These are phyloP conservation scores for Tubiluchus corallicola DNA, from an alignment of 2,888 invertebrate species.

Conservation along the genomic window DNA sequence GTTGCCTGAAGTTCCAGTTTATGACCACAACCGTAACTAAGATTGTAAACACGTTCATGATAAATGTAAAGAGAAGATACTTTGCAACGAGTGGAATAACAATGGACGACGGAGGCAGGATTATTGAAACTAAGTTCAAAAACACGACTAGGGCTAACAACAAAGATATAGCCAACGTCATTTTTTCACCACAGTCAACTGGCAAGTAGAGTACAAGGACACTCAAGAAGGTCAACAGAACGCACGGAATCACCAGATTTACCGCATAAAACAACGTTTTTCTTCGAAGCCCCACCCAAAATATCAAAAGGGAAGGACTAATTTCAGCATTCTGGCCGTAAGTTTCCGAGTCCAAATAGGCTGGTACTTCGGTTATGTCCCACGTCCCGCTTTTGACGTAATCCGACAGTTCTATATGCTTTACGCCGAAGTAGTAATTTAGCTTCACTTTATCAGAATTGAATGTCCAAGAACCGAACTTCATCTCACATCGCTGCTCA, in stretches of 20 bases:
- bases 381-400: conserved; percentile 29
- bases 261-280: too few species aligned
- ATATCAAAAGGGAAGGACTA: too few species aligned
- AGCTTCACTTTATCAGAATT: too few species aligned
- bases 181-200: conserved; percentile 31
- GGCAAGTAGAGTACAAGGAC: conserved; percentile 30
- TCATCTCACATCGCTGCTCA: too few species aligned
- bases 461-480: too few species aligned
- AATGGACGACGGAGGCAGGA: conserved; percentile 28
- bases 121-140: conserved; percentile 29
- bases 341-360: conserved; percentile 18
- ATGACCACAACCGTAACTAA: conserved; percentile 29
- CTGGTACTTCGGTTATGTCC: conserved; percentile 28
- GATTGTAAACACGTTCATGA: conserved; percentile 31
- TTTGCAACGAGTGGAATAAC: conserved; percentile 30
- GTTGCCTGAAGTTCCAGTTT: conserved; percentile 29
- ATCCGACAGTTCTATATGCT: conserved; percentile 27
- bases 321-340: too few species aligned
- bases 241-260: too few species aligned
- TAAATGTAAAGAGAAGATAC: too few species aligned
- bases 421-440: not conserved
- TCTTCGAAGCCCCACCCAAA: too few species aligned
- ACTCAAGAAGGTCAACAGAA: conserved; percentile 29
- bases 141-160: conserved; percentile 30
- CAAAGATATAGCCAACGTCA: conserved; percentile 30